phyloP scores from a whole-genome alignment of 2,113 vertebrate species.

The Syngnathus typhle region DNA sequence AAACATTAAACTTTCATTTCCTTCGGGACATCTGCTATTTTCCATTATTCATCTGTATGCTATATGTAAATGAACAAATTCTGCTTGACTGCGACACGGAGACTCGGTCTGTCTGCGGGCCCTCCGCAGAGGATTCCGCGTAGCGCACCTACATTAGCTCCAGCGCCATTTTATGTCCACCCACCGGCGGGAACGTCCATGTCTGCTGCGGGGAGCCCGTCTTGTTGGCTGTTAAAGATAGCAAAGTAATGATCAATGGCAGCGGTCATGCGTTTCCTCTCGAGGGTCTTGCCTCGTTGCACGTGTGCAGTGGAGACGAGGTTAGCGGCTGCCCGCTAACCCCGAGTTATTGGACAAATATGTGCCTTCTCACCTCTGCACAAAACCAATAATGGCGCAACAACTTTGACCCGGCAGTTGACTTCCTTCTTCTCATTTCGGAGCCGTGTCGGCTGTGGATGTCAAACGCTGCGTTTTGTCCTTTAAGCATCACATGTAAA shows the following conservation, averaged over 20 bases:
- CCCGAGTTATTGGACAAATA: conserved; percentile 1
- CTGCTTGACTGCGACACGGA: conserved; percentile 40
- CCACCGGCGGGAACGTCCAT: neutral
- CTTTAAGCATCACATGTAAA: neutral
- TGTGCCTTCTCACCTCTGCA: neutral
- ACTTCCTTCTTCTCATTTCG: neutral
- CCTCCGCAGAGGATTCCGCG: conserved; percentile 22
- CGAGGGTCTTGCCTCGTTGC: neutral
- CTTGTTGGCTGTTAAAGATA: neutral
- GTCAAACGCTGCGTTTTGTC: neutral
- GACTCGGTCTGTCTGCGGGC: conserved; percentile 8
- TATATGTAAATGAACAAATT: conserved; percentile 54
- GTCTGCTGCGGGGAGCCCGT: neutral
- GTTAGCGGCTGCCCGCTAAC: neutral
- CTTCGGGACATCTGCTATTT: conserved; percentile 46
- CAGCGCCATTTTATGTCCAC: conserved; percentile 1
- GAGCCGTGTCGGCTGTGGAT: neutral
- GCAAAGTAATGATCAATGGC: too few species aligned
- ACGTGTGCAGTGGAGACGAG: neutral
- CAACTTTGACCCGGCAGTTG: neutral
- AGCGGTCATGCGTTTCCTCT: neutral
- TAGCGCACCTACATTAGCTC: conserved; percentile 28
- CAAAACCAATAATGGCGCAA: neutral
- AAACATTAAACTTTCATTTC: conserved; percentile 58
- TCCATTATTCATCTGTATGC: conserved; percentile 56